Evolutionary conservation across 1,140 invertebrate genomes (phyloP).

Genomic region (Drosophila neocordata): DNA sequence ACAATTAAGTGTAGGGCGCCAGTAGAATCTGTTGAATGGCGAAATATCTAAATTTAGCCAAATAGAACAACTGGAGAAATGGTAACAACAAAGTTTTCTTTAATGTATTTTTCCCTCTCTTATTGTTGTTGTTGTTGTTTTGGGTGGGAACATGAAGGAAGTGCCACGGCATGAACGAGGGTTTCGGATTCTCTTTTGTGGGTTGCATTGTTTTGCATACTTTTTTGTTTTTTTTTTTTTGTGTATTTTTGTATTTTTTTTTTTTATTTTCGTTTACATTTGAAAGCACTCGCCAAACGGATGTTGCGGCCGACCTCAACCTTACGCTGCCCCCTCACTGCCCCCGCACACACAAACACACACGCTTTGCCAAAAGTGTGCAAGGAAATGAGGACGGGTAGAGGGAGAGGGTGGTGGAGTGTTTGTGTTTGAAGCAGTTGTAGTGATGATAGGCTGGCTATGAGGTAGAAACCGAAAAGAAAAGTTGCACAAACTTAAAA

Average conservation of each 20-base stretch:
- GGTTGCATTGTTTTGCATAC: constrained; percentile 71
- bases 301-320: constrained; percentile 76
- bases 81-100: constrained; percentile 30
- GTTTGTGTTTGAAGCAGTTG: too few relatives aligned
- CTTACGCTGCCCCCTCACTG: constrained; percentile 39
- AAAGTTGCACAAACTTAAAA: constrained; percentile 14
- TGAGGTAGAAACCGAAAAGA: background rate
- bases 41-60: constrained; percentile 71
- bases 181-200: constrained; percentile 10
- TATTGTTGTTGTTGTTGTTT: background rate
- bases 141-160: constrained; percentile 14
- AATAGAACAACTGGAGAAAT: constrained; percentile 41
- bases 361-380: constrained; percentile 4
- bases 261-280: constrained; percentile 69
- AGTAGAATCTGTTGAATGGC: constrained; percentile 60
- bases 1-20: constrained; percentile 54
- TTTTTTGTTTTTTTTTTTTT: too few relatives aligned
- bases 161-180: constrained; percentile 15
- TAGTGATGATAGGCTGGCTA: background rate
- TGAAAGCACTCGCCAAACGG: constrained; percentile 76
- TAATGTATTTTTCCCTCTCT: constrained; percentile 8
- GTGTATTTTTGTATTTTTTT: constrained; percentile 59
- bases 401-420: background rate
- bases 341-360: background rate
- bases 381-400: background rate